These are phyloP conservation scores for Elymnias hypermnestra DNA, from an alignment of 1,140 invertebrate species.

Conservation along the genomic window DNA sequence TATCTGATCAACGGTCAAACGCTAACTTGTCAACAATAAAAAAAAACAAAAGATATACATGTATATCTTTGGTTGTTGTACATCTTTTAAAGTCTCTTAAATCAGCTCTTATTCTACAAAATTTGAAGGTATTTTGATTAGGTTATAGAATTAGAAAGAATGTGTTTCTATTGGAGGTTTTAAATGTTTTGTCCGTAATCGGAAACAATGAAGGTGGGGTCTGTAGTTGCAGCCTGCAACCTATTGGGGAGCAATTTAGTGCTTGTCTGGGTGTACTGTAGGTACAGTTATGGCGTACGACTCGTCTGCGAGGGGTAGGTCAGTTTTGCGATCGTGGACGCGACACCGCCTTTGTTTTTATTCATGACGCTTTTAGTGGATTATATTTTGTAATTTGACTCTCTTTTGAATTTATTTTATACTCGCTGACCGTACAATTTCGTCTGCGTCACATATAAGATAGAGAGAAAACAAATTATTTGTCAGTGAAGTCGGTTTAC, in stretches of 20 bases:
- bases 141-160: too few species aligned
- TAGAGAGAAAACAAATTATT: too few species aligned
- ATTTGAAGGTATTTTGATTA: too few species aligned
- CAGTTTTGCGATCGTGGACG: slow-evolving; percentile 5
- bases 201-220: not conserved
- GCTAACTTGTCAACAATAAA: too few species aligned
- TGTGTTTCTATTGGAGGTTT: not conserved
- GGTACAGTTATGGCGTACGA: slow-evolving; percentile 1
- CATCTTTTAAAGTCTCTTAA: too few species aligned
- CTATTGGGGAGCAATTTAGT: slow-evolving; percentile 1
- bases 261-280: slow-evolving; percentile 3
- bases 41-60: too few species aligned
- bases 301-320: slow-evolving; percentile 10
- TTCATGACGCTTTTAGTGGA: slow-evolving; percentile 9
- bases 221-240: not conserved
- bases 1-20: too few species aligned
- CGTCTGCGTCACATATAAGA: too few species aligned
- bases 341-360: slow-evolving; percentile 8
- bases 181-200: not conserved
- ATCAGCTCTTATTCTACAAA: too few species aligned
- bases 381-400: slow-evolving; percentile 1
- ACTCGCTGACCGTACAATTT: not conserved
- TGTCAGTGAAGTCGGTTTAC: too few species aligned
- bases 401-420: not conserved
- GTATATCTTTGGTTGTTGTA: too few species aligned